Evolutionary conservation across 2,888 invertebrate genomes (phyloP).

Genomic region (Deroplatys truncata): DNA sequence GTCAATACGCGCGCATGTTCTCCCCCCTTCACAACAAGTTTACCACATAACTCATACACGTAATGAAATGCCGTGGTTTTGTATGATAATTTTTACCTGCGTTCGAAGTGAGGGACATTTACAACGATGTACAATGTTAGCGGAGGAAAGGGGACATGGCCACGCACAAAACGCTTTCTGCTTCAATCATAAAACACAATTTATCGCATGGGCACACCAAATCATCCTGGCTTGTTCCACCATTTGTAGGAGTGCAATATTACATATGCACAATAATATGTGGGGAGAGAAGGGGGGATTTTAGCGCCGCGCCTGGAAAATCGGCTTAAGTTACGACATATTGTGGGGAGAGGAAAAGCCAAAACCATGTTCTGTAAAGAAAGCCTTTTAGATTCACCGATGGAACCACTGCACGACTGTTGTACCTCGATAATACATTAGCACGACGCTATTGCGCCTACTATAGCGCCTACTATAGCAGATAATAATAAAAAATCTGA

Average conservation of each 20-base stretch:
- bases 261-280: not conserved
- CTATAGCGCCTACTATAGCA: not conserved
- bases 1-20: not conserved
- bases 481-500: too few relatives aligned
- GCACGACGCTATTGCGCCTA: not conserved
- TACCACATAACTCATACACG: not conserved
- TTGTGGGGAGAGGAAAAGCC: not conserved
- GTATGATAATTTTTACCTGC: conserved; percentile 12
- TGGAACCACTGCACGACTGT: not conserved
- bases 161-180: not conserved
- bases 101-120: not conserved
- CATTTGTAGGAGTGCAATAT: not conserved
- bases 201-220: conserved; percentile 21
- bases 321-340: not conserved
- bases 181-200: conserved; percentile 23
- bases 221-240: conserved; percentile 14
- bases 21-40: not conserved
- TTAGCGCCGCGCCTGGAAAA: not conserved
- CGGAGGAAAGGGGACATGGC: not conserved
- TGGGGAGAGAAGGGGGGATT: not conserved
- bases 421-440: not conserved
- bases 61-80: not conserved
- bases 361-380: not conserved
- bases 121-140: not conserved
- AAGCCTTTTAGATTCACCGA: not conserved